phyloP scores from a whole-genome alignment of 2,888 invertebrate genomes.

The Caradrina clavipalpis region DNA sequence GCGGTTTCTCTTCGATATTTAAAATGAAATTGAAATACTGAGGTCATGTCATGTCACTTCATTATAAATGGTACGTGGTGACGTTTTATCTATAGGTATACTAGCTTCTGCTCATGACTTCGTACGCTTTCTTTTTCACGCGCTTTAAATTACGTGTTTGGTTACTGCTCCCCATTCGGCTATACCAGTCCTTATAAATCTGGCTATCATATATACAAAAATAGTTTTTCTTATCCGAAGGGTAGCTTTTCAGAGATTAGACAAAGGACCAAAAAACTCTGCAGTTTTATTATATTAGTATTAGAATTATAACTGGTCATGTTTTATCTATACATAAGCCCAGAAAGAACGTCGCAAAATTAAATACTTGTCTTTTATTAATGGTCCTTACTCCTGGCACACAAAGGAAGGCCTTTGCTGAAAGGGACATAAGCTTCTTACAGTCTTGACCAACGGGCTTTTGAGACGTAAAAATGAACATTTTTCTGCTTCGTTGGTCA shows the following conservation, averaged over 20 bases:
- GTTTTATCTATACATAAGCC: not conserved
- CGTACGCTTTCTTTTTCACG: too few relatives aligned
- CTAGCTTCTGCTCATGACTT: too few relatives aligned
- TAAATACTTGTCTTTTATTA: slow-evolving; percentile 14
- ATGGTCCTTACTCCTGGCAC: not conserved
- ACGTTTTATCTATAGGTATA: not conserved
- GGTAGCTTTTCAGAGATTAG: too few relatives aligned
- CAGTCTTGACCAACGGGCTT: slow-evolving; percentile 24
- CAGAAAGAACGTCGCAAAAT: not conserved
- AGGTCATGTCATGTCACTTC: not conserved
- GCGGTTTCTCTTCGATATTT: slow-evolving; percentile 14
- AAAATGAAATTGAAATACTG: slow-evolving; percentile 16
- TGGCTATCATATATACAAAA: too few relatives aligned
- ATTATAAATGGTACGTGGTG: not conserved
- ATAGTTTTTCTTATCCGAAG: too few relatives aligned
- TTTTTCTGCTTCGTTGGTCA: slow-evolving; percentile 33
- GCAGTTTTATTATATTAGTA: too few relatives aligned
- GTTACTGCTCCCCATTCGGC: too few relatives aligned
- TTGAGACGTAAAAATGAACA: slow-evolving; percentile 1
- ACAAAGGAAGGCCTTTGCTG: slow-evolving; percentile 24
- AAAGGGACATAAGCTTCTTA: slow-evolving; percentile 47
- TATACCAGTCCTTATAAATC: too few relatives aligned
- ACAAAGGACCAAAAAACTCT: too few relatives aligned
- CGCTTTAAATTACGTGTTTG: too few relatives aligned
- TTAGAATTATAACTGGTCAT: too few relatives aligned